Evolutionary conservation across 2,888 invertebrate genomes (phyloP), one percentile per base, ranked within the genome.

Genomic region (Prosapia bicincta): DNA sequence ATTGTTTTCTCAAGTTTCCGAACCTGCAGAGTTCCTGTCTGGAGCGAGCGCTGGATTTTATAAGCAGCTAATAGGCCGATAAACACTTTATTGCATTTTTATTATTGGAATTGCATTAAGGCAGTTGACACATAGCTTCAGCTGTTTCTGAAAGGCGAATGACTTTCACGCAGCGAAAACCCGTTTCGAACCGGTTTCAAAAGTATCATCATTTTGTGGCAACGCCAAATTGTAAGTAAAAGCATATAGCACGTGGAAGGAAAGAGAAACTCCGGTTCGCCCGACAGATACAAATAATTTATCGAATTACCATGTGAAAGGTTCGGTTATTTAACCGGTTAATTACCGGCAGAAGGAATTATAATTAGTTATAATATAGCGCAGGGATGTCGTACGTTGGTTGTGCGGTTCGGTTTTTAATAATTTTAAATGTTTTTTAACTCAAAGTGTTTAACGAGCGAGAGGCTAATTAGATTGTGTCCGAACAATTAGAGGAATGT

Each of bases 191-290:
- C 54, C 54, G 54, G 54, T 54, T 54, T 6, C n/a, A n/a, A 1
- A 9, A 20, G 54, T 20, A 54, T 54, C 54, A 54, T 54, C 54
- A 54, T 54, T 54, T 54, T 54, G 54, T 54, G 20, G 54, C 54
- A 54, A 20, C 20, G 54, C 54, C 54, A 54, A 54, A 54, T 54
- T 54, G 54, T 54, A 54, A 54, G 54, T 54, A 54, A 54, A 54
- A 54, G 54, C 54, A 54, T 54, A 54, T 54, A 54, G 54, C 54
- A 54, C 54, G 54, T 54, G 54, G 54, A 54, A 54, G n/a, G 54
- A 54, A 54, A 54, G 54, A 20, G 20, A 20, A 54, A 20, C n/a
- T 54, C 20, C 54, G 20, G 54, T n/a, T n/a, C 20, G 10, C 20
- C 20, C 54, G 13, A 54, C 54, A 54, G 20, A 54, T 54, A 54